Conservation (phyloP, 2,888 invertebrate species). For the Yponomeuta cagnagella region DNA sequence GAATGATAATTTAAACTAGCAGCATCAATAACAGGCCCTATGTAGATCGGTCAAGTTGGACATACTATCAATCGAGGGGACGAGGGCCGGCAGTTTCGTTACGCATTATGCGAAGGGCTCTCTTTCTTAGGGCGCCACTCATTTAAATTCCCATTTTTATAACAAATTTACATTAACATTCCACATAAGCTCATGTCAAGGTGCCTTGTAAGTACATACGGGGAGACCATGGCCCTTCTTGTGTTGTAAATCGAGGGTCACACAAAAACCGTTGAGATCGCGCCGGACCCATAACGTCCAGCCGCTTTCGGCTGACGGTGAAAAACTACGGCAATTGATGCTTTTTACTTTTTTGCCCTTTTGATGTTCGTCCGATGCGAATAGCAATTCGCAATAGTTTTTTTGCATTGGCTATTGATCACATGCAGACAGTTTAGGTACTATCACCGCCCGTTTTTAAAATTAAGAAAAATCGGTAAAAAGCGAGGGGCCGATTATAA, state of each 20-base stretch:
- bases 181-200: constrained; percentile 58
- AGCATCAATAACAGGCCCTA: constrained; percentile 8
- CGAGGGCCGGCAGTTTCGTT: constrained; percentile 39
- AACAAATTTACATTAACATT: constrained; percentile 70
- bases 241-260: constrained; percentile 72
- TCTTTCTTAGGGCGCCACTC: constrained; percentile 51
- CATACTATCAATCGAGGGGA: constrained; percentile 39
- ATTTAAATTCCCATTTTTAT: constrained; percentile 74
- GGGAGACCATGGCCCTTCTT: constrained; percentile 55
- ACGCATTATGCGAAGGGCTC: constrained; percentile 60
- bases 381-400: constrained; percentile 54
- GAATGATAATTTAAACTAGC: constrained; percentile 15
- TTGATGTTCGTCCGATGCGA: constrained; percentile 55
- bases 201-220: constrained; percentile 37
- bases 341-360: constrained; percentile 49
- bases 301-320: constrained; percentile 53
- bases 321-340: constrained; percentile 50
- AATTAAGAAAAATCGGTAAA: constrained; percentile 59
- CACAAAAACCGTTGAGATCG: constrained; percentile 73
- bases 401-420: constrained; percentile 46
- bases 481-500: constrained; percentile 70
- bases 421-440: constrained; percentile 54
- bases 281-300: constrained; percentile 66
- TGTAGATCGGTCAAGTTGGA: constrained; percentile 18
- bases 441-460: constrained; percentile 42